These are phyloP conservation scores for Thalpophila matura DNA, from an alignment of 2,888 invertebrate species.

Conservation along the genomic window DNA sequence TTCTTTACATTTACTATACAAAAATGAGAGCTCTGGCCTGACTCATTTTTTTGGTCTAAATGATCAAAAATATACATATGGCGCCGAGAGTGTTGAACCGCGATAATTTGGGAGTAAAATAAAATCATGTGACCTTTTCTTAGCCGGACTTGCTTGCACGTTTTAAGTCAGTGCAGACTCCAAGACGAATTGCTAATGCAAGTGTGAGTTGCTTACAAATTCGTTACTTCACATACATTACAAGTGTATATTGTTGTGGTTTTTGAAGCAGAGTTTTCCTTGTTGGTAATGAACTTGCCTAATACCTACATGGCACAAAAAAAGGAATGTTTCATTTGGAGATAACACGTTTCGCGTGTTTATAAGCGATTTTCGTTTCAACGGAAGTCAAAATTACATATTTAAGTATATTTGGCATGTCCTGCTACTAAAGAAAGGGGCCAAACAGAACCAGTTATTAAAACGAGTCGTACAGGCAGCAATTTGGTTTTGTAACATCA, in stretches of 20 bases:
- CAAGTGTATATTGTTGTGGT: not conserved
- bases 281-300: not conserved
- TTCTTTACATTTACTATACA: no score
- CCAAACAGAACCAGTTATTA: not conserved
- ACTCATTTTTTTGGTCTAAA: no score
- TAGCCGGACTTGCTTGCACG: no score
- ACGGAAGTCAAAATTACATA: not conserved
- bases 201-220: constrained; percentile 5
- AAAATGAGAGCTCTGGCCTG: no score
- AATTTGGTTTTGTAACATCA: not conserved
- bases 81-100: not conserved
- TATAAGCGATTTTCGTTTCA: not conserved
- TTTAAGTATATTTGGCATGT: not conserved
- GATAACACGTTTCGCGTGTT: not conserved
- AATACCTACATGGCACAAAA: no score
- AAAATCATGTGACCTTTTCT: constrained; percentile 4
- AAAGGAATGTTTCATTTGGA: not conserved
- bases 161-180: not conserved
- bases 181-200: not conserved
- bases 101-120: not conserved
- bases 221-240: not conserved
- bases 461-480: no score
- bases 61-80: not conserved
- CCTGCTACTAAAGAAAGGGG: not conserved
- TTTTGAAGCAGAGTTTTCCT: constrained; percentile 39